Base-by-base conservation (phyloP, 2,888 invertebrate genomes). In the Xylocampa areola region DNA sequence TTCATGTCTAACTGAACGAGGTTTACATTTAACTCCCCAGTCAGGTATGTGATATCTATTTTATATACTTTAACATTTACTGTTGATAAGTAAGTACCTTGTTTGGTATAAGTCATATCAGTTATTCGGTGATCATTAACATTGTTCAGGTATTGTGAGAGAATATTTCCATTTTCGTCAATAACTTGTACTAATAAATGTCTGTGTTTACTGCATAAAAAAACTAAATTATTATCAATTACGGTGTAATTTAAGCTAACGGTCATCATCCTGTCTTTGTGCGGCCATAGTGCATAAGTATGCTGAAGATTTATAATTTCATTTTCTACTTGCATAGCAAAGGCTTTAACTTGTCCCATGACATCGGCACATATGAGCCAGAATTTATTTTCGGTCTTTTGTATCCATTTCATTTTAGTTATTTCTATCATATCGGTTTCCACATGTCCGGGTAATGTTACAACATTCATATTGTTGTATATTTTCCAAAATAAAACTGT, bases 71-170 rank as follows among this genome's bases (percentile, higher is more conserved):
- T 80, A 37, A 79, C 75, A 71, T 92, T 90, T 1, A 84, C 50
- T 2, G 89, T 90, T 8, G 81, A 69, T 6, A 90, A 25, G 55
- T 82, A 87, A 48, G 86, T 70, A 1, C 58, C 65, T 32, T 81
- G 60, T 1, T 63, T 48, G 1, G 69, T 52, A 39, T 81, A 79
- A 2, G 63, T 73, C 11, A 93, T 79, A 35, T 73, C 74, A 25
- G 86, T 79, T 47, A 93, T 89, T 77, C 78, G 81, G 32, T 87
- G 70, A 72, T 93, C 93, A 76, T 91, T 91, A 0, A 92, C 55
- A 57, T 88, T 88, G 25, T 82, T 78, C 1, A 87, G 36, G 63
- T 72, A 74, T 55, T 91, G 81, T 4, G 81, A 77, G 23, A 88
- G 6, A 4, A 87, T 55, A 35, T 79, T 82, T 35, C 79, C 81